phyloP scores from a whole-genome alignment of 2,888 invertebrate species.

The Erebia ligea region DNA sequence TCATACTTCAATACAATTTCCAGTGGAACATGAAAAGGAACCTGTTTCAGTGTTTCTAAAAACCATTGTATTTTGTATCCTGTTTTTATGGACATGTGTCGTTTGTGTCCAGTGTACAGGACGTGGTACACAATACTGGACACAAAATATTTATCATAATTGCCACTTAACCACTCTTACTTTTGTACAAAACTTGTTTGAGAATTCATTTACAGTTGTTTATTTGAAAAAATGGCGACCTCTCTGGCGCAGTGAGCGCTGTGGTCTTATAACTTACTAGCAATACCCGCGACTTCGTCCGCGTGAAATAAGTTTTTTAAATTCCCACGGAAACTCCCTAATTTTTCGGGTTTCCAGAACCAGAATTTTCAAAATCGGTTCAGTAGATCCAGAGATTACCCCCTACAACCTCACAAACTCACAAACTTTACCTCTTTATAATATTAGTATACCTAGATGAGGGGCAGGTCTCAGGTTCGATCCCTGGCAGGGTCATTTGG shows the following conservation, averaged over 20 bases:
- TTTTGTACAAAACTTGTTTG: not conserved
- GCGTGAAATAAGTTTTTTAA: no score
- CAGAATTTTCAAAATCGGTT: no score
- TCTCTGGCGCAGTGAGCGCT: no score
- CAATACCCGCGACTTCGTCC: no score
- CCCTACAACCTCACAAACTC: no score
- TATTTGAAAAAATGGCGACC: no score
- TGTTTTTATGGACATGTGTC: not conserved
- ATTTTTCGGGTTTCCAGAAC: no score
- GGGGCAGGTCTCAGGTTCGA: not conserved
- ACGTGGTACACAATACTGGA: not conserved
- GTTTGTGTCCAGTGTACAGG: not conserved
- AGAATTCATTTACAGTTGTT: not conserved
- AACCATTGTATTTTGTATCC: not conserved
- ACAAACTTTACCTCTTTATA: no score
- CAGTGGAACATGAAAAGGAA: conserved; percentile 12
- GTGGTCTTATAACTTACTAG: not conserved
- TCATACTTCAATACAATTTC: not conserved
- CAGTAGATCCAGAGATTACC: no score
- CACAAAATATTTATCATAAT: not conserved
- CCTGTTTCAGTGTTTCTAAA: conserved; percentile 24
- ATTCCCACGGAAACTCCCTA: no score
- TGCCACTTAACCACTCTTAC: not conserved
- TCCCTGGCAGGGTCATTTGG: not conserved
- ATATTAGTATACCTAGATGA: no score